A percentile compares a stretch with the other conserved stretches of the same genome.
Conservation (phyloP, 2,797 vertebrate genomes). For the Pseudotriccus pelzelni region DNA sequence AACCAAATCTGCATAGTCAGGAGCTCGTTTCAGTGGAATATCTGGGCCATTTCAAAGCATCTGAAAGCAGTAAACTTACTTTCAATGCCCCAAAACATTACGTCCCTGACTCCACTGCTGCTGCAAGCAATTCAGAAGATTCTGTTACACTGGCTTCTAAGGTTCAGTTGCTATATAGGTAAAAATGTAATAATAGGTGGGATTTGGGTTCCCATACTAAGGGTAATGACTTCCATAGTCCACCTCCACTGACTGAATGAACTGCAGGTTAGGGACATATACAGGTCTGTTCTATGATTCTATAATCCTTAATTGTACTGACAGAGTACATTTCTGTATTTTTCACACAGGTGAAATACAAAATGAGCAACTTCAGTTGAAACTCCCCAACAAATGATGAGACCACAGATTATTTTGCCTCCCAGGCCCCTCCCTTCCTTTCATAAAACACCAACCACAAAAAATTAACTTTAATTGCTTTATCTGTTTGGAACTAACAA, state of each 20-base stretch:
- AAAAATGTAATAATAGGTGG: neutral
- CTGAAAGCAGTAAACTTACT: constrained; percentile 13
- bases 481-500: neutral
- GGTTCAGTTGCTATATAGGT: neutral
- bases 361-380: neutral
- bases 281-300: neutral
- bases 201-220: neutral
- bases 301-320: neutral
- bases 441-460: neutral
- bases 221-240: neutral
- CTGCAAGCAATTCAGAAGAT: neutral
- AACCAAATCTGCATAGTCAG: constrained; percentile 44
- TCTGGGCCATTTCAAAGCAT: neutral
- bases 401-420: neutral
- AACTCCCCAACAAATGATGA: neutral
- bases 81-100: neutral
- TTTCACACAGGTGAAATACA: neutral
- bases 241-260: neutral
- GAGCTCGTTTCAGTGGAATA: constrained; percentile 13
- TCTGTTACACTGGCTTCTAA: neutral
- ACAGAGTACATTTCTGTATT: neutral
- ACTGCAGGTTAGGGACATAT: neutral
- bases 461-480: neutral
- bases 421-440: neutral
- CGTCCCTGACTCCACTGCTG: neutral